Evolutionary conservation across 2,113 vertebrate species (phyloP).

Genomic region (Neodontobutis hainanensis): DNA sequence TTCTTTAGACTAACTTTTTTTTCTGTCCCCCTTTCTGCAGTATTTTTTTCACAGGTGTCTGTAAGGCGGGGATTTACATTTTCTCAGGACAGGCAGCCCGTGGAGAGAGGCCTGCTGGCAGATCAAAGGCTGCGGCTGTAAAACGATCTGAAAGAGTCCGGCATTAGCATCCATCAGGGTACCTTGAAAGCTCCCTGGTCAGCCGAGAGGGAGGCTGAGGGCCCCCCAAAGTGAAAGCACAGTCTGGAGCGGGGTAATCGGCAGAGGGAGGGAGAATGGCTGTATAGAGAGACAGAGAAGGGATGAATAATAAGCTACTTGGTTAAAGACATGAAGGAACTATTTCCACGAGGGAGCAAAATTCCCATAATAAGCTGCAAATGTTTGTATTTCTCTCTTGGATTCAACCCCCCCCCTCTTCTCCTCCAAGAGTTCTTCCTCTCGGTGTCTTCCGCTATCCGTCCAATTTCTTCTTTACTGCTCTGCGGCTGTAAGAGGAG

Average conservation of each 20-base stretch:
- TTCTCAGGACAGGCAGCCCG: constrained; percentile 79
- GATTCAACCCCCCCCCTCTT: neutral
- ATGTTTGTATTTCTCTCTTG: constrained; percentile 54
- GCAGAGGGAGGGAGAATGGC: constrained; percentile 69
- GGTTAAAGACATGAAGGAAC: constrained; percentile 70
- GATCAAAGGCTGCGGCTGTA: constrained; percentile 87
- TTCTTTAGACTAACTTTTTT: constrained; percentile 72
- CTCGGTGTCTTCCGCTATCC: constrained; percentile 22
- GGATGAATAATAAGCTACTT: constrained; percentile 78
- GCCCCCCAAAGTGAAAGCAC: constrained; percentile 86
- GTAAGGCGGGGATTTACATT: constrained; percentile 78
- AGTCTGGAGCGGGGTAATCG: constrained; percentile 77
- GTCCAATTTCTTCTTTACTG: constrained; percentile 36
- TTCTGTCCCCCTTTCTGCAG: constrained; percentile 65
- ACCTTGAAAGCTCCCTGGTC: constrained; percentile 87
- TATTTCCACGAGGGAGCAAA: constrained; percentile 75
- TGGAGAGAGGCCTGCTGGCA: constrained; percentile 85
- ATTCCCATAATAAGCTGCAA: constrained; percentile 61
- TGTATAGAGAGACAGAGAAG: constrained; percentile 61
- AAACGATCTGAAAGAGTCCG: constrained; percentile 87
- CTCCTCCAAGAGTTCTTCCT: neutral
- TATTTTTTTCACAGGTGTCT: constrained; percentile 81
- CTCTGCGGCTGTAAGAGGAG: constrained; percentile 54
- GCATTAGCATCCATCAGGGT: constrained; percentile 90
- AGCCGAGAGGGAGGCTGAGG: constrained; percentile 82